These are phyloP conservation scores for Platorchestia sp. DNA, from an alignment of 1,140 invertebrate genomes.

Conservation along the genomic window DNA sequence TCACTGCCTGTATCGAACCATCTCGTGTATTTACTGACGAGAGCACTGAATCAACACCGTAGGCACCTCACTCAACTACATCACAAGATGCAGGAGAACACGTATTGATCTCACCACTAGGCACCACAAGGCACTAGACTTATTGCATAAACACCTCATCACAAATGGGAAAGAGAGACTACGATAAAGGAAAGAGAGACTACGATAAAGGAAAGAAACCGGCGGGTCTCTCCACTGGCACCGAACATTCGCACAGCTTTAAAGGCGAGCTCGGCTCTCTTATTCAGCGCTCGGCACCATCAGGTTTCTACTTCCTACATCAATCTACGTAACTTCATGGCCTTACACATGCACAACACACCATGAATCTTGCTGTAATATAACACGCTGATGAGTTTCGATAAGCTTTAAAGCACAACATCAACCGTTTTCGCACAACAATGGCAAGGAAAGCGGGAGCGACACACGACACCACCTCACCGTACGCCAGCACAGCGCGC, in stretches of 20 bases:
- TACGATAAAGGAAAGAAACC: not conserved
- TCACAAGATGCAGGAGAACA: not conserved
- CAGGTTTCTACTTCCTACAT: not conserved
- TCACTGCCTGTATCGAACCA: not conserved
- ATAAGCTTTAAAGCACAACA: not conserved
- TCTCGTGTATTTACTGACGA: no score
- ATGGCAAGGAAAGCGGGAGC: not conserved
- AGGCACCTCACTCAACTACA: not conserved
- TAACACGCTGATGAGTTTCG: not conserved
- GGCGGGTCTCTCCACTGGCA: not conserved
- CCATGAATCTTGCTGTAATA: not conserved
- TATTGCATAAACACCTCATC: not conserved
- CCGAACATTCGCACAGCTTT: constrained; percentile 23
- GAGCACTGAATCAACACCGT: not conserved
- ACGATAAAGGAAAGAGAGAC: not conserved
- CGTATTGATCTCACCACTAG: not conserved
- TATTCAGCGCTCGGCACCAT: not conserved
- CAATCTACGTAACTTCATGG: not conserved
- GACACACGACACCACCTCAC: not conserved
- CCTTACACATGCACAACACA: not conserved
- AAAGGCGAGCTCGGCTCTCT: not conserved
- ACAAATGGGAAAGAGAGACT: not conserved
- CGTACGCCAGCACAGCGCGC: not conserved
- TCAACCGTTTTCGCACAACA: not conserved
- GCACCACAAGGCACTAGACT: not conserved